phyloP scores from a whole-genome alignment of 2,888 invertebrate genomes.

The Heliconius sara region DNA sequence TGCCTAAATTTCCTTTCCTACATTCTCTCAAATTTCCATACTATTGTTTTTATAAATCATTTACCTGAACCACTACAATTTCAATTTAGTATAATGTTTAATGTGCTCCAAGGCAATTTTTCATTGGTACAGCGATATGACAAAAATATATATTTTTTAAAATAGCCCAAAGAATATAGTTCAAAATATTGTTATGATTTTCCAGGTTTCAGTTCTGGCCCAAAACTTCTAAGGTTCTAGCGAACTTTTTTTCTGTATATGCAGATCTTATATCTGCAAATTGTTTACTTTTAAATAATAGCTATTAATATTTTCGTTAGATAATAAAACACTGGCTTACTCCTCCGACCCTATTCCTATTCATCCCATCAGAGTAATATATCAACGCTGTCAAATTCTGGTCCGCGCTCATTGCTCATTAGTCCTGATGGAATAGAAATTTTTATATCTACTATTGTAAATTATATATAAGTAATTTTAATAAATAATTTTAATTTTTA shows the following conservation, averaged over 20 bases:
- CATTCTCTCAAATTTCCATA: not conserved
- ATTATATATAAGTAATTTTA: constrained; percentile 78
- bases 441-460: constrained; percentile 73
- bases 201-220: not conserved
- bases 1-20: not conserved
- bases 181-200: not conserved
- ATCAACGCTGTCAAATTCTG: constrained; percentile 49
- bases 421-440: constrained; percentile 58
- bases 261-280: not conserved
- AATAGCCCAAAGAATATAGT: constrained; percentile 26
- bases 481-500: constrained; percentile 66
- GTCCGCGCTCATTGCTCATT: constrained; percentile 51
- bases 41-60: not conserved
- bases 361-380: constrained; percentile 35
- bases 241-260: not conserved
- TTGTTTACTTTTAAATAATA: constrained; percentile 3
- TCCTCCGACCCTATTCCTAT: not conserved
- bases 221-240: not conserved
- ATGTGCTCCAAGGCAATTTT: not conserved
- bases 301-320: constrained; percentile 3
- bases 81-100: not conserved
- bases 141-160: not conserved
- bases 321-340: constrained; percentile 5
- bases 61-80: not conserved
- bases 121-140: constrained; percentile 1